Conservation (phyloP, 2,797 vertebrate species). For the Arrhamphus sclerolepis region DNA sequence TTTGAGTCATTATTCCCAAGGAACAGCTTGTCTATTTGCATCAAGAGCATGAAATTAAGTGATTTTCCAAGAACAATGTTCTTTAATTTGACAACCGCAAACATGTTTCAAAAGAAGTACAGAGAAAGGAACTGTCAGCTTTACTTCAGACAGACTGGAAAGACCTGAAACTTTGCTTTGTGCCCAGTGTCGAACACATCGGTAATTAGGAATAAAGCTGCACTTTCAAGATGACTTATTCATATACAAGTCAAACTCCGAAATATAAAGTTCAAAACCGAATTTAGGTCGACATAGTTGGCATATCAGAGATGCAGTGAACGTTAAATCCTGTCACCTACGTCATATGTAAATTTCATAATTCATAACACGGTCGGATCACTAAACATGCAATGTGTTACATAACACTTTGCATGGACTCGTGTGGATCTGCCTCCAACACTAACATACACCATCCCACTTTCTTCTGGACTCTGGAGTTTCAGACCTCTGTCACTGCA, state of each 20-base stretch:
- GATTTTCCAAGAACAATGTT: conserved; percentile 49
- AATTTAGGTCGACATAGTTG: no score
- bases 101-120: conserved; percentile 45
- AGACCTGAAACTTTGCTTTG: conserved; percentile 23
- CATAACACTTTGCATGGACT: no score
- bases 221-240: neutral
- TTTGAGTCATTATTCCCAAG: conserved; percentile 56
- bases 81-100: conserved; percentile 64
- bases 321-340: no score
- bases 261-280: no score
- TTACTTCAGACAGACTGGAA: conserved; percentile 32
- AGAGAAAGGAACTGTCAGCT: conserved; percentile 36
- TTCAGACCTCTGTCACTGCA: no score
- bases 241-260: neutral
- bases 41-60: conserved; percentile 49
- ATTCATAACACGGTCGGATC: no score
- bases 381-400: no score
- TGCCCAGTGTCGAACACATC: neutral
- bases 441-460: no score
- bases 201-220: neutral
- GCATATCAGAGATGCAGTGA: no score
- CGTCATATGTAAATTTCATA: no score
- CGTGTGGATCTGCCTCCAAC: no score
- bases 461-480: no score
- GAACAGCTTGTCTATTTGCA: conserved; percentile 62